A percentile compares a stretch with the other conserved stretches of the same genome.
phyloP scores from a whole-genome alignment of 2,797 vertebrate genomes.

The Etheostoma perlongum region DNA sequence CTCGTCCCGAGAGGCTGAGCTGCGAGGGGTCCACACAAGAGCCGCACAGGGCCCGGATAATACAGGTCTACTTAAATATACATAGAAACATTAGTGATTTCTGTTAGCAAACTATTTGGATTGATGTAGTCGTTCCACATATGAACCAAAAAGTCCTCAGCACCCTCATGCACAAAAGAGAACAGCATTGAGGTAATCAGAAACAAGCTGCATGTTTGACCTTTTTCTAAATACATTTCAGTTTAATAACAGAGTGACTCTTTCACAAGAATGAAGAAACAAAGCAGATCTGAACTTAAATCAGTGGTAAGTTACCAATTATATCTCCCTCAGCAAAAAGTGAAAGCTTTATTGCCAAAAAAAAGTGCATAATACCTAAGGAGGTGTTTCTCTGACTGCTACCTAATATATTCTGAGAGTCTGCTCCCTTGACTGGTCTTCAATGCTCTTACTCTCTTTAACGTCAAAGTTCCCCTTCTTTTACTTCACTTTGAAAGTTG shows the following conservation, averaged over 20 bases:
- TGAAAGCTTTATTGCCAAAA: slow-evolving; percentile 26
- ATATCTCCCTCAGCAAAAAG: slow-evolving; percentile 8
- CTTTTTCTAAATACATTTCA: not conserved
- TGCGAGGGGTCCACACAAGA: slow-evolving; percentile 30
- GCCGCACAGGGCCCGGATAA: not conserved
- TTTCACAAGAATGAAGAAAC: slow-evolving; percentile 24
- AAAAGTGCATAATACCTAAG: not conserved
- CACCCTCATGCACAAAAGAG: not conserved
- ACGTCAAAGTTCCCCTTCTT: slow-evolving; percentile 21
- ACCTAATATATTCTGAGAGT: slow-evolving; percentile 11
- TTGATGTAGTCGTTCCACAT: not conserved
- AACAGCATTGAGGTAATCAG: not conserved
- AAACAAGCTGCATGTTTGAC: slow-evolving; percentile 1
- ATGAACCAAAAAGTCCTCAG: not conserved
- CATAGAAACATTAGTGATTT: slow-evolving; percentile 5
- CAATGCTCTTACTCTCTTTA: slow-evolving; percentile 16
- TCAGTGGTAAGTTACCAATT: slow-evolving; percentile 5
- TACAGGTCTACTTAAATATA: slow-evolving; percentile 6
- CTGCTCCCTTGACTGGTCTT: slow-evolving; percentile 10
- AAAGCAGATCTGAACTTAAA: slow-evolving; percentile 14
- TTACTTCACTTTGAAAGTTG: slow-evolving; percentile 26
- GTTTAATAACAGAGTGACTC: not conserved
- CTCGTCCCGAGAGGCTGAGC: slow-evolving; percentile 46
- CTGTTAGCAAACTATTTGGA: slow-evolving; percentile 2
- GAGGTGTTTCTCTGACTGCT: slow-evolving; percentile 31